These are phyloP conservation scores for Falcunculus frontatus DNA, from an alignment of 2,113 vertebrate species.

Conservation along the genomic window DNA sequence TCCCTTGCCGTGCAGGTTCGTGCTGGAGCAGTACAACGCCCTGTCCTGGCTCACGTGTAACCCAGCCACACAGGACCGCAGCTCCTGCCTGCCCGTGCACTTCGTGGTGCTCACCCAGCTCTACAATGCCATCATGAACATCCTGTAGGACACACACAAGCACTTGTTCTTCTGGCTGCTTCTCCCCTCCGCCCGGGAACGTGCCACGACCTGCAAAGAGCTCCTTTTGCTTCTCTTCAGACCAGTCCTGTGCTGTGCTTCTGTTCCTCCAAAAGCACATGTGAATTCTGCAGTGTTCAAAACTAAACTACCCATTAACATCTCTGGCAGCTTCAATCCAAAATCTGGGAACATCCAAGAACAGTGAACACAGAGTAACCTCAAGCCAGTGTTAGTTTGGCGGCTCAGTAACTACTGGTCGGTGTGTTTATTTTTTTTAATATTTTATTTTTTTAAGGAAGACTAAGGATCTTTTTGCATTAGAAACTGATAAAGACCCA, in stretches of 20 bases:
- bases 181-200: slow-evolving; percentile 38
- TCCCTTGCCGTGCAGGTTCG: slow-evolving; percentile 79
- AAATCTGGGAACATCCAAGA: slow-evolving; percentile 55
- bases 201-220: slow-evolving; percentile 41
- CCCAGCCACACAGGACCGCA: slow-evolving; percentile 95
- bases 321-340: slow-evolving; percentile 55
- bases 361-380: slow-evolving; percentile 53
- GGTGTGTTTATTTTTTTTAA: slow-evolving; percentile 32
- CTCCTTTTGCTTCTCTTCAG: slow-evolving; percentile 45
- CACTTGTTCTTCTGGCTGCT: slow-evolving; percentile 60
- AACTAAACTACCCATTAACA: slow-evolving; percentile 19
- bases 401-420: slow-evolving; percentile 53
- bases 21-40: slow-evolving; percentile 91
- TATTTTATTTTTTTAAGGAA: slow-evolving; percentile 60
- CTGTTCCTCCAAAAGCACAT: slow-evolving; percentile 43
- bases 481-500: slow-evolving; percentile 47
- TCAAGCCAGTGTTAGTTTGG: slow-evolving; percentile 51
- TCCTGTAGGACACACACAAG: slow-evolving; percentile 78
- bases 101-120: slow-evolving; percentile 96
- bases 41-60: slow-evolving; percentile 93
- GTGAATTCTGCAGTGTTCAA: slow-evolving; percentile 54
- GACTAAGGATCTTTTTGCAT: slow-evolving; percentile 64
- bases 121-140: slow-evolving; percentile 98
- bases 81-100: slow-evolving; percentile 98
- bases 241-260: slow-evolving; percentile 54